Evolutionary conservation across 2,113 vertebrate species (phyloP), one percentile per base, ranked within the genome.

Genomic region (Phrynosoma blainvillii): DNA sequence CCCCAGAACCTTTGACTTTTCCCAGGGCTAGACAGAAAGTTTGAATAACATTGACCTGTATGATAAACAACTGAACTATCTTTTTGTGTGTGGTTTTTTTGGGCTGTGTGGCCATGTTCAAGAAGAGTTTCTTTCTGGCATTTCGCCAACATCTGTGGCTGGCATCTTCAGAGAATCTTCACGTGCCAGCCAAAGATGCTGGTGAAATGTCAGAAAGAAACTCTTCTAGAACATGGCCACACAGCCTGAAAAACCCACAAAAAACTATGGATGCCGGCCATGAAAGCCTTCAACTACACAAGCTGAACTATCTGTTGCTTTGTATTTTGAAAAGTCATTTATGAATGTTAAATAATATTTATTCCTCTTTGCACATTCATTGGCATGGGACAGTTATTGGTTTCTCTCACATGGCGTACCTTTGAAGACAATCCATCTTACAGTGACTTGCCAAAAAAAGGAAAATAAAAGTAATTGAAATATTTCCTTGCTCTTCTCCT

Each of bases 401-500:
- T 65, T 77, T 3, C 54, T 65, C 93, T 90, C 52, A 40, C 40
- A 40, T 68, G 86, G 90, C 89, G 88, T 90, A 90, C 88, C 42
- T 87, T 79, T 86, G 86, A 92, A 86, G 32, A 73, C 91, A 94
- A 79, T 52, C 16, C 18, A 62, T 82, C 93, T 76, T 82, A 18
- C 80, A 32, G 16, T 18, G 1, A 27, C 4, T 30, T 32, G 10
- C 27, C 25, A 32, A 78, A 14, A 12, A 14, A 23, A 32, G 2
- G 16, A 66, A 23, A 20, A 66, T 5, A 23, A 27, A 71, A 30
- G 75, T 32, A 62, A 68, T 30, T 85, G 0, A 2, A 40, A 90
- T 90, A 84, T 94, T 94, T 91, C 93, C 75, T 85, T 91, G 74
- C 90, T 66, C 71, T 92, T 80, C 93, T 71, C 88, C 52, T 71